Base-by-base conservation (phyloP, 2,113 vertebrate species). In the Otolemur garnettii region DNA sequence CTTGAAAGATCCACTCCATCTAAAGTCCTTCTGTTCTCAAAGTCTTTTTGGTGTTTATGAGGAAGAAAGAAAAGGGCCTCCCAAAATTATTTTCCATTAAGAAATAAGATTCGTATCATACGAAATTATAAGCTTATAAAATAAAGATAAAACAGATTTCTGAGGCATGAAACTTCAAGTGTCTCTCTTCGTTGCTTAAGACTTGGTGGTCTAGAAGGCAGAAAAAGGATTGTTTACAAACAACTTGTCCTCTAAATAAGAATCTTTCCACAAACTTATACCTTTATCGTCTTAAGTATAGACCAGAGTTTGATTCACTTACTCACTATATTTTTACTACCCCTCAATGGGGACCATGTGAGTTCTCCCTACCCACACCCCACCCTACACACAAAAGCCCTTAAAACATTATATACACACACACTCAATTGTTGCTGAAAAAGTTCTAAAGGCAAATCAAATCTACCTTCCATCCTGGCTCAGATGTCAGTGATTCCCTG, bases 1-100 rank as follows among this genome's bases (percentile, higher is more conserved):
- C 97, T 92, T 92, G 88, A 96, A 97, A 98, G 93, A 93, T 96
- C 26, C 78, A 80, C 90, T 96, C 94, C 97, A 45, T 93, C 60
- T 74, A 50, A 96, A 96, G 77, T 2, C 57, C 89, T 86, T 89
- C n/a, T 53, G n/a, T 42, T 96, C 95, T 91, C 22, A 84, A 84
- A 93, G 79, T 69, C 96, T 97, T 93, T 93, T 60, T 92, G 59
- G 38, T 59, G 35, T 59, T 57, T 93, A 93, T 94, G 97, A 93
- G 85, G 92, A 30, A 72, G 84, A 59, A 81, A 86, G 74, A 91
- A 95, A 97, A 97, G 96, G 92, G 50, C 33, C 87, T 71, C 86
- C 69, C 81, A 90, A 93, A 97, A 97, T 59, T 79, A 89, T 96
- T 97, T 93, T 72, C 66, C 77, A 60, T 1, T 0, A 50, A 95